Base-by-base conservation (phyloP, 1,140 invertebrate species). In the Bombus breviceps region DNA sequence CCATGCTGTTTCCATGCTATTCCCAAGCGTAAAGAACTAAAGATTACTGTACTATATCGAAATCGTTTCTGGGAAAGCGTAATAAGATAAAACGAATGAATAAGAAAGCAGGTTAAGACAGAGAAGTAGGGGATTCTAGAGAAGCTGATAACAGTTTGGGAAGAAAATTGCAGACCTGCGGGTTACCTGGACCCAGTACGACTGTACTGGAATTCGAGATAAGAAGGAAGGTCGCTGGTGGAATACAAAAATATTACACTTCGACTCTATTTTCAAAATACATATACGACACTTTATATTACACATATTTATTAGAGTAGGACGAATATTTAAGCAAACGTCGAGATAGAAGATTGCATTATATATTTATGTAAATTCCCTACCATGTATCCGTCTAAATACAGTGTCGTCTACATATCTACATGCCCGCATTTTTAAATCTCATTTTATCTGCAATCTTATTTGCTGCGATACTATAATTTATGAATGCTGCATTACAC, bases 121-220 rank as follows among this genome's bases (percentile, higher is more conserved):
- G 39, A 64, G 37, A 22, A 25, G 8, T 9, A 43, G 22, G 43
- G 3, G 5, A 74, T 74, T 59, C 32, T 5, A 12, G 53, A 43
- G 6, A 43, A 62, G 39, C n/a, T 47, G 69, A 82, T 82, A 81
- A 47, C 69, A 59, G 53, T 59, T 82, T 74, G 32, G 43, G 41
- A 74, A 73, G 53, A 74, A 82, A 82, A 80, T 69, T 71, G 64
- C 43, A 28, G 64, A 69, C 41, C 64, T 43, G 37, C 22, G 47
- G 53, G 69, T 62, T 41, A 47, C n/a, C 64, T 25, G 10, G 75
- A n/a, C 75, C 32, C 62, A 9, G n/a, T 32, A 22, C 69, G n/a
- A 59, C 34, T 57, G 53, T 43, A 73, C 53, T 6, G 39, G n/a
- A 73, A 74, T 43, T 57, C 41, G 32, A 81, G 53, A 81, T 81